Evolutionary conservation across 2,888 invertebrate genomes (phyloP).

Genomic region (Melanargia galathea): DNA sequence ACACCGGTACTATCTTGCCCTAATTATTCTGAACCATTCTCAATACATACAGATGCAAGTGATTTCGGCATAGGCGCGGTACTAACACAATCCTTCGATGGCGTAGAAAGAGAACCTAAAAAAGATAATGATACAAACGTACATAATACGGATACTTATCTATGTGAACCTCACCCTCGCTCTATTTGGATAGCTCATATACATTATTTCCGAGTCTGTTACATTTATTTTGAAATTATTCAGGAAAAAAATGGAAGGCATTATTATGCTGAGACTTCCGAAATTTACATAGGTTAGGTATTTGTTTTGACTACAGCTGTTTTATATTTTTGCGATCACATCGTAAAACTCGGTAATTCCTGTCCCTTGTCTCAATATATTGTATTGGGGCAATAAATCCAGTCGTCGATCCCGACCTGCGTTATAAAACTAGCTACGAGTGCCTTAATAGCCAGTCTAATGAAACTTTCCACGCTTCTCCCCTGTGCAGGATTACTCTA

Average conservation of each 20-base stretch:
- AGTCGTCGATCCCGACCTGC: slow-evolving; percentile 51
- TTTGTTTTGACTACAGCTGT: not conserved
- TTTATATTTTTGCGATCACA: slow-evolving; percentile 45
- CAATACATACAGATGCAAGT: slow-evolving; percentile 43
- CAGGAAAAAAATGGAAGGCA: too few relatives aligned
- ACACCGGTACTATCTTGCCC: too few relatives aligned
- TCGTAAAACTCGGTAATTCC: slow-evolving; percentile 50
- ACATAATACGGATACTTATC: too few relatives aligned
- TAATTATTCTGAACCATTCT: slow-evolving; percentile 13
- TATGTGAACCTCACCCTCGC: too few relatives aligned
- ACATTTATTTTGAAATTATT: too few relatives aligned
- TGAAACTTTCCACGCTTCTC: slow-evolving; percentile 48
- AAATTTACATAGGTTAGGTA: not conserved
- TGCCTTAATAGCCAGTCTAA: slow-evolving; percentile 54
- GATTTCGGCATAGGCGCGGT: slow-evolving; percentile 38
- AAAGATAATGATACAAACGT: too few relatives aligned
- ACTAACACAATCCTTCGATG: too few relatives aligned
- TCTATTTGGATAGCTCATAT: too few relatives aligned
- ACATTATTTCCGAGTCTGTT: too few relatives aligned
- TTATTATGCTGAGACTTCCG: too few relatives aligned
- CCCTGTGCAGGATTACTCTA: slow-evolving; percentile 32
- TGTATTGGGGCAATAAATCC: slow-evolving; percentile 65
- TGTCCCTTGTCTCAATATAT: slow-evolving; percentile 51
- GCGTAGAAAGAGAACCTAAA: too few relatives aligned
- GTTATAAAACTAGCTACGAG: slow-evolving; percentile 47